These are phyloP conservation scores for Struthidea cinerea DNA, from an alignment of 2,113 vertebrate genomes.

Conservation along the genomic window DNA sequence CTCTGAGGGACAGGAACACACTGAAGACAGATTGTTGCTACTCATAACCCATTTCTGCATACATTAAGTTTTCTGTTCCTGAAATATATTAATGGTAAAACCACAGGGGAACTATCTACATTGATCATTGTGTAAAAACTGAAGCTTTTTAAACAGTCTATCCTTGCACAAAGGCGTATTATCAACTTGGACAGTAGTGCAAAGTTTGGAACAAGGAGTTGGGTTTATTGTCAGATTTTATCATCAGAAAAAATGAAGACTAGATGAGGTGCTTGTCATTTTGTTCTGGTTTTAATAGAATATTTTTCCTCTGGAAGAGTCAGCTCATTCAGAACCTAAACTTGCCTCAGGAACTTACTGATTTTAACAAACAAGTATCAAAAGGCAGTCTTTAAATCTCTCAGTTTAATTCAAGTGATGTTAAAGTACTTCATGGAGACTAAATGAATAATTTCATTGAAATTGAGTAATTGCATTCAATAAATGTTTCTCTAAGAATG, in stretches of 20 bases:
- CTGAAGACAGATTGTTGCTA: neutral
- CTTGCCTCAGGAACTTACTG: neutral
- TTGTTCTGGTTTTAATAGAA: neutral
- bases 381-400: slow-evolving; percentile 33
- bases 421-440: slow-evolving; percentile 9
- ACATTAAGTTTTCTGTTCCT: neutral
- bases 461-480: slow-evolving; percentile 2
- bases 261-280: neutral
- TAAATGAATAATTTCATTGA: slow-evolving; percentile 5
- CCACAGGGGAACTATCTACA: neutral
- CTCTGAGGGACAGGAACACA: neutral
- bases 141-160: neutral
- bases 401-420: slow-evolving; percentile 9
- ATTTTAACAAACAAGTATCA: slow-evolving; percentile 32
- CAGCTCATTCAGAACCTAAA: neutral
- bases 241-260: neutral
- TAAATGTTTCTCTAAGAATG: neutral
- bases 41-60: neutral
- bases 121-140: neutral
- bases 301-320: neutral
- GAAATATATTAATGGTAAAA: neutral
- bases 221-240: neutral
- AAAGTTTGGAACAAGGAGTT: neutral
- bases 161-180: neutral
- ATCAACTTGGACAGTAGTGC: neutral